Conservation (phyloP, 2,888 invertebrate species). For the Tinea trinotella region DNA sequence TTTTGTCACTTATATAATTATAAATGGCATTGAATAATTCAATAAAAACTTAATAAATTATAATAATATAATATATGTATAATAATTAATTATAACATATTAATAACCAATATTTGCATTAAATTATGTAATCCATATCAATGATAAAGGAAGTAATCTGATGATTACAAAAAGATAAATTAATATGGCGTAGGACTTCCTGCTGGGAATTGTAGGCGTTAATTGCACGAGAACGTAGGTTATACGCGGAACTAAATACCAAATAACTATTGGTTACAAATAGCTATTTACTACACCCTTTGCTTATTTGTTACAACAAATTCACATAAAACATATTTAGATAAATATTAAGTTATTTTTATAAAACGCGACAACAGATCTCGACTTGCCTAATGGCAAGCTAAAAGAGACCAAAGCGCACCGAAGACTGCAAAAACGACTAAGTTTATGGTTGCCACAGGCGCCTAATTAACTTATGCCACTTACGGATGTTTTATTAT, state of each 20-base stretch:
- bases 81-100: not conserved
- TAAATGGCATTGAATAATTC: not conserved
- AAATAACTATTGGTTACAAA: not conserved
- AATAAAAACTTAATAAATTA: not conserved
- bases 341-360: no score
- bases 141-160: constrained; percentile 15
- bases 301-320: no score
- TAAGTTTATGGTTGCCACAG: no score
- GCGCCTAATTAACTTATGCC: no score
- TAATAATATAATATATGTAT: not conserved
- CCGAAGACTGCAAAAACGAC: no score
- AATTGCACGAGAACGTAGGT: constrained; percentile 30
- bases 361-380: no score
- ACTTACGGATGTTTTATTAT: no score
- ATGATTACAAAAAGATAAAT: constrained; percentile 19
- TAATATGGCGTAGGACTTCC: constrained; percentile 19
- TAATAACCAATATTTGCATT: not conserved
- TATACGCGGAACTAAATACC: constrained; percentile 12
- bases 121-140: not conserved
- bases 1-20: no score
- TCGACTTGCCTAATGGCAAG: no score
- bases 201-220: constrained; percentile 33
- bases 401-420: no score
- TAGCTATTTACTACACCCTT: not conserved
- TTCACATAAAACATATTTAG: no score